These are phyloP conservation scores for Phalacrocorax aristotelis DNA, from an alignment of 2,113 vertebrate genomes.

Conservation along the genomic window DNA sequence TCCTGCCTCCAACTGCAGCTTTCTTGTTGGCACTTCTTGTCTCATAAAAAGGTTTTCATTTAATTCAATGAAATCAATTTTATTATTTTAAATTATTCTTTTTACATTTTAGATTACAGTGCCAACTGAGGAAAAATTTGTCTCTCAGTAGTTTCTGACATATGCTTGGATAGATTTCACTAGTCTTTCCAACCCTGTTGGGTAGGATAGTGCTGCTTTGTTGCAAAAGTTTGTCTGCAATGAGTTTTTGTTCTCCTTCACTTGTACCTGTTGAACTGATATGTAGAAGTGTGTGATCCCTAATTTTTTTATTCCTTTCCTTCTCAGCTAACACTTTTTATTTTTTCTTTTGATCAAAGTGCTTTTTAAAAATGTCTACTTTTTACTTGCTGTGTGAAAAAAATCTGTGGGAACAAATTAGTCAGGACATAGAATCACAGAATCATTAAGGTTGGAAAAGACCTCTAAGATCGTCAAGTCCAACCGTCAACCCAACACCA, in stretches of 20 bases:
- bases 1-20: neutral
- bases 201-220: accelerated
- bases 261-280: neutral
- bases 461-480: too few relatives aligned
- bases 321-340: neutral
- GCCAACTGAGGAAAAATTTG: neutral
- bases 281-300: neutral
- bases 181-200: neutral
- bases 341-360: neutral
- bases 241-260: neutral
- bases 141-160: neutral
- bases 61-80: neutral
- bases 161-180: neutral
- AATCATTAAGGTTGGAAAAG: neutral
- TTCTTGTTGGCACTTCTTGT: neutral
- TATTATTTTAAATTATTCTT: neutral
- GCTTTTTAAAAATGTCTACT: neutral
- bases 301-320: neutral
- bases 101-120: neutral
- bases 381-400: neutral
- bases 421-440: neutral
- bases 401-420: neutral
- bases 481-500: too few relatives aligned
- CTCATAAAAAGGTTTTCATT: neutral
- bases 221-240: neutral